Base-by-base conservation (phyloP, 1,140 invertebrate genomes). In the Homalodisca vitripennis region DNA sequence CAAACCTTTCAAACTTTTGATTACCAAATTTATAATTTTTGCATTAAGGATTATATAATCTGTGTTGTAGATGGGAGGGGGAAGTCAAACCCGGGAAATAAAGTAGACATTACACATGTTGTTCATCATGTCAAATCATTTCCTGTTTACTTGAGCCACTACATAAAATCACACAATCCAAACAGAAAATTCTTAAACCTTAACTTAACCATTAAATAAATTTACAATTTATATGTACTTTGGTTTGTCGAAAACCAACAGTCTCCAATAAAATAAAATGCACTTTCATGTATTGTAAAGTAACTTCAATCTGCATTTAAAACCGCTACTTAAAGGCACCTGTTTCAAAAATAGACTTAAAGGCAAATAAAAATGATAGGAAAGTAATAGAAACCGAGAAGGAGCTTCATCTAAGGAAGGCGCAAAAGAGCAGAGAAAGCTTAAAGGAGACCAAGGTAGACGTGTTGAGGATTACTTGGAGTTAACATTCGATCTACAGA, bases 231-330 rank as follows among this genome's bases (percentile, higher is more conserved):
- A 75, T 82, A 82, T 75, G 74, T 73, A 57, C 76, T 48, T 66
- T 75, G 80, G 20, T 81, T 79, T 70, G 73, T 60, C 46, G 78
- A 76, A 65, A 76, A 80, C 48, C 77, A 77, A 73, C 29, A 75
- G 1, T 65, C 70, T 20, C 72, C 74, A 66, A 80, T 82, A 81
- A 74, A 79, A 81, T 60, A 81, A 80, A 3, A 81, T 81, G 80
- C 82, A 81, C 65, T 79, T 80, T 69, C 81, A 81, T n/a, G n/a
- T n/a, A n/a, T n/a, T n/a, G n/a, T n/a, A n/a, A n/a, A n/a, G n/a
- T n/a, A n/a, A n/a, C n/a, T 82, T 81, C 71, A 81, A 83, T 77
- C 75, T 83, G 62, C 75, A 79, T 76, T 80, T 82, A 73, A 79
- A 78, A 66, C 81, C 79, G 72, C 73, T 75, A 65, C 60, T 41